Evolutionary conservation across 2,797 vertebrate genomes (phyloP), one percentile per base, ranked within the genome.

Genomic region (Ficedula albicollis): DNA sequence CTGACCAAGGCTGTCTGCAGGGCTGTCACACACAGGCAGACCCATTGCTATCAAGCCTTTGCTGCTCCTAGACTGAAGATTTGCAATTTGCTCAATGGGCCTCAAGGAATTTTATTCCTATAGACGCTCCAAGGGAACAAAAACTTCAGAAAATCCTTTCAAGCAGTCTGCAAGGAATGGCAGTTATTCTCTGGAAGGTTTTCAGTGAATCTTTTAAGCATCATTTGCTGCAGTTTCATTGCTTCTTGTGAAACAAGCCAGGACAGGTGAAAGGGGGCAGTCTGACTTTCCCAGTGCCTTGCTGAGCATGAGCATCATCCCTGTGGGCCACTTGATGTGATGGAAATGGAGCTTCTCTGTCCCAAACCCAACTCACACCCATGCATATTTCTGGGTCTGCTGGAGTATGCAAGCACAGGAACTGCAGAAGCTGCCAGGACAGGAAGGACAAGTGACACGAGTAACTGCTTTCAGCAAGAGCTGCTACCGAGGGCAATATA

Each of bases 231-330:
- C 10, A n/a, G 15, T 75, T 86, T 48, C 22, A 43, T 5, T 6
- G 1, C 19, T 63, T 30, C 22, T 18, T 44, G 54, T 52, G 30
- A 67, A 56, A 67, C 5, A 67, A 77, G 4, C 6, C 20, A 39
- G 55, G 38, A 78, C 10, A 34, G 15, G 29, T 32, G 38, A 22
- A 30, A 82, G 6, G 9, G 5, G 25, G 6, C 25, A 39, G 29
- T 29, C 7, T 46, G 81, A 78, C 15, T 30, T 41, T 81, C 34
- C 51, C 12, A 13, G 13, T 56, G 14, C 20, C 26, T 19, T 39
- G 43, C 19, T 76, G 22, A 73, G 7, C 30, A 54, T 3, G 8
- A 27, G 18, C 46, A 67, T 25, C 0, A 0, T 8, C 16, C 27
- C 17, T 1, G 0, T 21, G 21, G 23, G 7, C 5, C 5, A 22